Conservation (phyloP, 2,113 vertebrate genomes). For the Charadrius vociferus region DNA sequence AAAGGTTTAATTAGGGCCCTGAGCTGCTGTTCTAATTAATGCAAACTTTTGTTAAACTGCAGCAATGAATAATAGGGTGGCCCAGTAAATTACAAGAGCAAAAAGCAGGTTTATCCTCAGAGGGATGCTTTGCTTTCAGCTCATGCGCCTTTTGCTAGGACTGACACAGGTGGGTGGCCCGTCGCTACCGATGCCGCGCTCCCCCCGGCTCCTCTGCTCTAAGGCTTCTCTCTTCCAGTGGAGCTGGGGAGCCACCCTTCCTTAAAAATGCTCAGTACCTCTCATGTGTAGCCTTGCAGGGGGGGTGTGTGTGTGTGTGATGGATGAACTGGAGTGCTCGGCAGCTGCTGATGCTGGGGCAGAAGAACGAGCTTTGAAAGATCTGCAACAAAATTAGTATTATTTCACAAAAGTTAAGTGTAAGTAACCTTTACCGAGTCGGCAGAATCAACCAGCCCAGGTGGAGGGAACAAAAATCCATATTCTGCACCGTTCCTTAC, state of each 20-base stretch:
- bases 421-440: not conserved
- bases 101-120: not conserved
- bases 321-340: not conserved
- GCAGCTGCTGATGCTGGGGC: not conserved
- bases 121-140: not conserved
- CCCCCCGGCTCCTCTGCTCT: not conserved
- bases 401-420: not conserved
- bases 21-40: not conserved
- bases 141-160: not conserved
- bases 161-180: rapidly evolving
- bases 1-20: conserved; percentile 22
- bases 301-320: not conserved
- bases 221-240: not conserved
- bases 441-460: not conserved
- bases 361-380: not conserved
- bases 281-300: not conserved
- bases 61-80: not conserved
- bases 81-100: conserved; percentile 8
- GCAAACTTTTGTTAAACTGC: not conserved
- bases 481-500: not conserved
- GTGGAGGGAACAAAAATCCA: not conserved
- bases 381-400: not conserved
- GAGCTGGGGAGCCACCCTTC: not conserved
- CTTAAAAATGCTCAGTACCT: not conserved
- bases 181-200: rapidly evolving